Evolutionary conservation across 2,888 invertebrate genomes (phyloP), one percentile per base, ranked within the genome.

Genomic region (Pyrgus malvae): DNA sequence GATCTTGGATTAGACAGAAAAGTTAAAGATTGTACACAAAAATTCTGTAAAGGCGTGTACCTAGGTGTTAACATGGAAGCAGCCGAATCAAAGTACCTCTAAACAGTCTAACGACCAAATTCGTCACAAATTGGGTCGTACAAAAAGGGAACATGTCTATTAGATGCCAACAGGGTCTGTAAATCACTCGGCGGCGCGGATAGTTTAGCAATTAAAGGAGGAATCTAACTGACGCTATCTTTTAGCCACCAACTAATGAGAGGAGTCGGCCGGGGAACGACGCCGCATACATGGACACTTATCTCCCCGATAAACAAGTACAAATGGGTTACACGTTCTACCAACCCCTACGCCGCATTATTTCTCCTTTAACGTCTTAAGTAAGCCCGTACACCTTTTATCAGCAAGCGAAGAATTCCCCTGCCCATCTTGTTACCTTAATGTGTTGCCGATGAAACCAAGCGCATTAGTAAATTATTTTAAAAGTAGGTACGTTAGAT

Each of bases 221-320:
- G 72, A 78, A 78, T 77, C 78, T 70, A 73, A 77, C 70, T 68
- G 69, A 66, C 75, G 65, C 78, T 84, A 83, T 85, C 83, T 81
- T 69, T 72, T 68, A n/a, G n/a, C 72, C 68, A 61, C 63, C 64
- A 76, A 82, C 82, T 87, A 86, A 85, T 85, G 83, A 85, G 79
- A 76, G 70, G 72, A 77, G 76, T 74, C 76, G 73, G 72, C 70
- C 71, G 76, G 65, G 42, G 65, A 70, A 72, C 71, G 72, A 56
- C 57, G 72, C 73, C 72, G 72, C 78, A 78, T 75, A 78, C 68
- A 67, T 70, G 70, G 70, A 74, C 76, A 78, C 80, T 83, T 86
- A 85, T 86, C 84, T 83, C 65, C 67, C 72, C 74, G 84, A 87
- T 87, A 88, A 88, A 88, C 79, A 79, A 83, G 77, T 82, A 86